phyloP scores from a whole-genome alignment of 2,797 vertebrate species.

The Trachurus trachurus region DNA sequence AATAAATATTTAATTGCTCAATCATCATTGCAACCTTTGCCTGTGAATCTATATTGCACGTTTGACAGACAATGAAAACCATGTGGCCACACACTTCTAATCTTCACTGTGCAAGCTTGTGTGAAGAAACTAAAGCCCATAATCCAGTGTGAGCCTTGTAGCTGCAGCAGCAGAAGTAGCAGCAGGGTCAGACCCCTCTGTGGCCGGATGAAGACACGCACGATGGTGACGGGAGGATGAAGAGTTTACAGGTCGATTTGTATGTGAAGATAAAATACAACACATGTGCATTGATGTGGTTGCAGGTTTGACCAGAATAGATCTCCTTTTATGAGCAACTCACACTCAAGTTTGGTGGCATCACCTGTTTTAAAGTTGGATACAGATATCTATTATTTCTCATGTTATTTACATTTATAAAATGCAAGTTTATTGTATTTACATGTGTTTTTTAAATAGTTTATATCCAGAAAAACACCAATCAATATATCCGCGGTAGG shows the following conservation, averaged over 20 bases:
- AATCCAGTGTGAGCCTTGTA: slow-evolving; percentile 70
- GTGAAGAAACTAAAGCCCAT: slow-evolving; percentile 62
- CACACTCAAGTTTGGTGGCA: not conserved
- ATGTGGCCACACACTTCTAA: slow-evolving; percentile 24
- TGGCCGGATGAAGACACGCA: slow-evolving; percentile 30
- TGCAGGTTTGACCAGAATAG: not conserved
- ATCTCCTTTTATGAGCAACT: not conserved
- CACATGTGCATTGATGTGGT: not conserved
- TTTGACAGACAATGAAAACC: slow-evolving; percentile 1
- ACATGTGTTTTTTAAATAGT: not conserved
- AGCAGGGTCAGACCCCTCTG: not conserved
- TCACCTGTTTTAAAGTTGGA: not conserved
- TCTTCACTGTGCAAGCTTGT: slow-evolving; percentile 37
- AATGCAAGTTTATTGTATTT: not conserved
- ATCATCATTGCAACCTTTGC: slow-evolving; percentile 3
- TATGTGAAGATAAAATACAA: slow-evolving; percentile 19
- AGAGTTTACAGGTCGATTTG: slow-evolving; percentile 11
- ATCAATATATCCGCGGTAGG: slow-evolving; percentile 28
- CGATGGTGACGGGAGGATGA: slow-evolving; percentile 10
- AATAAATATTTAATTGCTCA: slow-evolving; percentile 58
- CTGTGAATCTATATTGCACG: not conserved
- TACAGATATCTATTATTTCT: not conserved
- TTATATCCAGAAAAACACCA: not conserved
- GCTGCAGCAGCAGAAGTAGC: slow-evolving; percentile 18
- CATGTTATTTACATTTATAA: not conserved